Evolutionary conservation across 2,888 invertebrate species (phyloP), one percentile per base, ranked within the genome.

Genomic region (Oegoconia quadripuncta): DNA sequence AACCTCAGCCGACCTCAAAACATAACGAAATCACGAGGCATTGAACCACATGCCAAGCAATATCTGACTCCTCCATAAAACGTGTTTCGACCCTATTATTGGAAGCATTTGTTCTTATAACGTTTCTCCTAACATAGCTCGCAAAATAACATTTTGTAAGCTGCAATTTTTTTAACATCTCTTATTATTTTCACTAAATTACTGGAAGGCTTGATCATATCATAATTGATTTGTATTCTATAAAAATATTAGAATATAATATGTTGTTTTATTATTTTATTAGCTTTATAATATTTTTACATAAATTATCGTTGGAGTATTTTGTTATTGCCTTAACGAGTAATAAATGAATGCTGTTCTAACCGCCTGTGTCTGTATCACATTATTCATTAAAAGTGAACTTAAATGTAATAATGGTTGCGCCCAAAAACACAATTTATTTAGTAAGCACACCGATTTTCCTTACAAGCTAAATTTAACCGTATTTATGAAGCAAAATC

Each of bases 151-250:
- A 67, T 60, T 64, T 67, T 59, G 64, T 55, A 83, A 86, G 86
- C 86, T 78, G 82, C 64, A 68, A 70, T 65, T 41, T 70, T 50
- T 61, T 59, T 59, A 61, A 67, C 55, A 63, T 61, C n/a, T n/a
- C n/a, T 58, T 64, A 59, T 59, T 61, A 66, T 72, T 60, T 78
- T 79, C 70, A 78, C 86, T 87, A 87, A 78, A 82, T 84, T 86
- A 87, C 79, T 87, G 86, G 86, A 86, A 87, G 86, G 86, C 86
- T 86, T 72, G 79, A 78, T 86, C 81, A 82, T 82, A 81, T 82
- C 71, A 76, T 83, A 81, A 67, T 73, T 67, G 65, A 67, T 77
- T 81, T 75, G 78, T 82, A 83, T 81, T 82, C 86, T 86, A 86
- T 86, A 87, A 87, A 87, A 87, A 84, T 86, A 86, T 86, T 86